Evolutionary conservation across 2,797 vertebrate genomes (phyloP).

Genomic region (Hybognathus amarus): DNA sequence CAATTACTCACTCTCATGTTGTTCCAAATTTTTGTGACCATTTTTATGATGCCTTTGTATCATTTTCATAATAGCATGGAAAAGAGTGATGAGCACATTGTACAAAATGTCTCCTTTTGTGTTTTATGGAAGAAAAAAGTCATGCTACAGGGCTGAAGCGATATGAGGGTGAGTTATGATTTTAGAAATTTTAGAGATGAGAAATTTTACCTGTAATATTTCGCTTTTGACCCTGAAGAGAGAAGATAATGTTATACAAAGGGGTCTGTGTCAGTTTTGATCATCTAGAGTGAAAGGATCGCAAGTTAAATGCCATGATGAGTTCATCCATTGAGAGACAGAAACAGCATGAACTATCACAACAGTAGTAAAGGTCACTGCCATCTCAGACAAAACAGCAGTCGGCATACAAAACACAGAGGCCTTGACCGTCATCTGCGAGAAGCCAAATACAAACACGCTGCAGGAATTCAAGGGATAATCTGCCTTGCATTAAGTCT

Average conservation of each 20-base stretch:
- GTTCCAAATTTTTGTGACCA: not conserved
- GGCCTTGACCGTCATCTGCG: not conserved
- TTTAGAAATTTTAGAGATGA: too few species aligned
- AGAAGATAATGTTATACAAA: not conserved
- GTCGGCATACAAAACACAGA: slow-evolving; percentile 23
- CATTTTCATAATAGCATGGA: not conserved
- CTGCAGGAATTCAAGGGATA: not conserved
- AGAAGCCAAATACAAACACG: slow-evolving; percentile 5
- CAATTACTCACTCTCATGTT: not conserved
- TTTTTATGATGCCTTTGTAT: not conserved
- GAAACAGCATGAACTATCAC: slow-evolving; percentile 40
- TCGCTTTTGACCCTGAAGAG: not conserved
- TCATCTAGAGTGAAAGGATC: slow-evolving; percentile 11
- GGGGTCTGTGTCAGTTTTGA: slow-evolving; percentile 10
- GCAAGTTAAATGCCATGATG: slow-evolving; percentile 24
- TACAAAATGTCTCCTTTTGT: not conserved
- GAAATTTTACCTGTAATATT: not conserved
- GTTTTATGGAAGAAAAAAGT: not conserved
- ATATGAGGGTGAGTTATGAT: not conserved
- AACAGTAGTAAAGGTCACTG: slow-evolving; percentile 46
- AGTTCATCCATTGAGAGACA: slow-evolving; percentile 28
- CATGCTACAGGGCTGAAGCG: not conserved
- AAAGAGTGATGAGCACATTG: not conserved
- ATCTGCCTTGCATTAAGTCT: not conserved
- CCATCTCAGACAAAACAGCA: slow-evolving; percentile 40